These are phyloP conservation scores for Garra rufa DNA, from an alignment of 2,113 vertebrate genomes.

Conservation along the genomic window DNA sequence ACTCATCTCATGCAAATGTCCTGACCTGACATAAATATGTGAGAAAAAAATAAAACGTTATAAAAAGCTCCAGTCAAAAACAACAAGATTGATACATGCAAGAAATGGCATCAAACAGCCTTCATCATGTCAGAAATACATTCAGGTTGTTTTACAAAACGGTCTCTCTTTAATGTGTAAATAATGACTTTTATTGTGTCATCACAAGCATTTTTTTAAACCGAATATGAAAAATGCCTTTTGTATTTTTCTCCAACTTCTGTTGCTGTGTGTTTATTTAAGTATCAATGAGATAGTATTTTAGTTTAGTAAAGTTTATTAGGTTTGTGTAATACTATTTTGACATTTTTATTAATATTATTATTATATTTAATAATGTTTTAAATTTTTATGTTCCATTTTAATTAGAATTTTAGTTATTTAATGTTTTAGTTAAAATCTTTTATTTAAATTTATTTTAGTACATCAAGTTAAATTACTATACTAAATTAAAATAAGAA, in stretches of 20 bases:
- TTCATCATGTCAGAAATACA: neutral
- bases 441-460: too few species aligned
- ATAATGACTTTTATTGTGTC: neutral
- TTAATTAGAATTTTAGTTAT: too few species aligned
- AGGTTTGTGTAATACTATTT: too few species aligned
- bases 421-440: too few species aligned
- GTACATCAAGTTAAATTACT: too few species aligned
- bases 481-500: too few species aligned
- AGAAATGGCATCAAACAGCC: neutral
- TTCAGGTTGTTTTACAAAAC: neutral
- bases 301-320: too few species aligned
- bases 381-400: too few species aligned
- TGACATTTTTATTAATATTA: too few species aligned
- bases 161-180: neutral
- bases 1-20: constrained; percentile 18
- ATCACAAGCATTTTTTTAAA: neutral
- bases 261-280: neutral
- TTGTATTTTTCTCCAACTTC: neutral
- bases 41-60: neutral
- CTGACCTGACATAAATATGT: neutral
- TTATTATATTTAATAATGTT: too few species aligned
- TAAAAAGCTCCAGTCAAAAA: neutral
- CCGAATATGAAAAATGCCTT: neutral
- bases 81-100: neutral
- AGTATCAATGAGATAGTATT: neutral